Conservation (phyloP, 2,113 vertebrate genomes). For the Dicentrarchus labrax region DNA sequence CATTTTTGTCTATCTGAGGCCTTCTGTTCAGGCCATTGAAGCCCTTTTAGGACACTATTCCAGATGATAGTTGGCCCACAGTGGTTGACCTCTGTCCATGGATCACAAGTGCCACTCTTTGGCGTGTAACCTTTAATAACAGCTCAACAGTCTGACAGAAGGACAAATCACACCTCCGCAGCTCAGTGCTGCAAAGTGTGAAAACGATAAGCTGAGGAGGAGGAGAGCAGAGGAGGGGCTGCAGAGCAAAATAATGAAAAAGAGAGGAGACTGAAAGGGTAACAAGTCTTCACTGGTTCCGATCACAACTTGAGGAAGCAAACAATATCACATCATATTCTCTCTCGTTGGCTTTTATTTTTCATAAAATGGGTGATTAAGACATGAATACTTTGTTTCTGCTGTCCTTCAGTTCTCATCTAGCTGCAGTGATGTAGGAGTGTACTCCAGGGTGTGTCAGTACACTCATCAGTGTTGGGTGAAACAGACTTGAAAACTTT, state of each 20-base stretch:
- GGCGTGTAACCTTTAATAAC: constrained; percentile 13
- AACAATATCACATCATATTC: background rate
- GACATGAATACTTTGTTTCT: background rate
- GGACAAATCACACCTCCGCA: constrained; percentile 53
- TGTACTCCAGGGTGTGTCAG: background rate
- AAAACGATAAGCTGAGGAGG: constrained; percentile 38
- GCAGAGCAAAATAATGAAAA: background rate
- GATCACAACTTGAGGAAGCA: background rate
- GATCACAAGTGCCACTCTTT: constrained; percentile 12
- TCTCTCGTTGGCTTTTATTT: too few relatives aligned
- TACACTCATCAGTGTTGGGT: background rate
- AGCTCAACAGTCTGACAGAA: constrained; percentile 19
- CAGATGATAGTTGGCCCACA: background rate
- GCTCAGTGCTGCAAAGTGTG: constrained; percentile 46
- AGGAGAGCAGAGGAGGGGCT: constrained; percentile 7
- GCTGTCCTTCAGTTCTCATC: background rate
- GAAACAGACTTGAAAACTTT: too few relatives aligned
- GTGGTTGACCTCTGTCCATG: constrained; percentile 7
- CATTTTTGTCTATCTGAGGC: background rate
- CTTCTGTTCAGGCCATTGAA: background rate
- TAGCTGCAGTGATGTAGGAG: background rate
- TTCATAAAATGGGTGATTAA: too few relatives aligned
- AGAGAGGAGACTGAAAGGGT: background rate
- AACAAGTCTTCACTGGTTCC: background rate
- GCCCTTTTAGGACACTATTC: background rate